phyloP scores from a whole-genome alignment of 2,797 vertebrate genomes.

The Microcaecilia unicolor region DNA sequence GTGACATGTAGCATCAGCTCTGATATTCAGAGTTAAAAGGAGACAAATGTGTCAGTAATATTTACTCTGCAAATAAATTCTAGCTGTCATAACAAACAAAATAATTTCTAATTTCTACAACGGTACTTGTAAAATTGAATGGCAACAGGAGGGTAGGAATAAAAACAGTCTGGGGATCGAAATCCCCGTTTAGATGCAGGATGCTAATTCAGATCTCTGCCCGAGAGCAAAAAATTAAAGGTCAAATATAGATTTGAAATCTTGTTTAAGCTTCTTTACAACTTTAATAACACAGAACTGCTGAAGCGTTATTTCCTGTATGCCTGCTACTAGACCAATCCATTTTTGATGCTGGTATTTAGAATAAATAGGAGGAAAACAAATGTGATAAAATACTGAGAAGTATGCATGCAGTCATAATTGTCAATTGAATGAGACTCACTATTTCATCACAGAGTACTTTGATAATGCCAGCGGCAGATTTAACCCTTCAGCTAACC shows the following conservation, averaged over 20 bases:
- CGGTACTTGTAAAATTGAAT: background rate
- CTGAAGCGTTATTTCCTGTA: too few species aligned
- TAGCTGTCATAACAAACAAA: background rate
- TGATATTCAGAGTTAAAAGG: slow-evolving; percentile 15
- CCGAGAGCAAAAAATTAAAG: slow-evolving; percentile 19
- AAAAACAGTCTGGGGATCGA: slow-evolving; percentile 4
- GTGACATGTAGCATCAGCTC: slow-evolving; percentile 13
- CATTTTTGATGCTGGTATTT: too few species aligned
- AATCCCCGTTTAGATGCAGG: slow-evolving; percentile 1
- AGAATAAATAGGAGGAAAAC: too few species aligned
- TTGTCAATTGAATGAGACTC: too few species aligned
- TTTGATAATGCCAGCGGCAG: too few species aligned
- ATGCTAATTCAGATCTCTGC: slow-evolving; percentile 11
- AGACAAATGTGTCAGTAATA: slow-evolving; percentile 19
- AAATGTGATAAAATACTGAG: too few species aligned
- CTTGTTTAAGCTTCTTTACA: slow-evolving; percentile 13
- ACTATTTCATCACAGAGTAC: too few species aligned
- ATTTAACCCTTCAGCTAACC: too few species aligned
- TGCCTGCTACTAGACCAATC: too few species aligned
- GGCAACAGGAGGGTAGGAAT: background rate
- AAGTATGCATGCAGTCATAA: too few species aligned
- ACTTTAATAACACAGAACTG: slow-evolving; percentile 15
- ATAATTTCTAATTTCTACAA: slow-evolving; percentile 3
- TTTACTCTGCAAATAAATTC: slow-evolving; percentile 17
- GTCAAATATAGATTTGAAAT: slow-evolving; percentile 23